Percentiles rank a stretch among this genome's conserved stretches.
phyloP scores from a whole-genome alignment of 2,888 invertebrate species.

The Mimachlamys varia region DNA sequence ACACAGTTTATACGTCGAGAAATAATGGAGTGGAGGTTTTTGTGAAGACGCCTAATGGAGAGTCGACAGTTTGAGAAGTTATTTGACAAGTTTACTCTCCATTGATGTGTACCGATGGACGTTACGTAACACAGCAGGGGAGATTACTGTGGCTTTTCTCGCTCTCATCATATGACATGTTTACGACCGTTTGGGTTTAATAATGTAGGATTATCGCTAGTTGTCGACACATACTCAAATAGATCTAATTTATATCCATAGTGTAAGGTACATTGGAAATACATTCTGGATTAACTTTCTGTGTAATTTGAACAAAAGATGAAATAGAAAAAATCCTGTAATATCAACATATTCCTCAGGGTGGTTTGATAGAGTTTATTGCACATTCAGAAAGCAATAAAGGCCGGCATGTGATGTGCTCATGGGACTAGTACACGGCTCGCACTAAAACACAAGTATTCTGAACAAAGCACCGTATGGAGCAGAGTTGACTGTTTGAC shows the following conservation, averaged over 20 bases:
- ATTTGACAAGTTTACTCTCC: conserved; percentile 29
- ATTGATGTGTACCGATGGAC: neutral
- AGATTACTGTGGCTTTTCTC: neutral
- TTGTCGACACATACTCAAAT: neutral
- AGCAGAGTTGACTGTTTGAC: neutral
- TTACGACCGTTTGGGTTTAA: neutral
- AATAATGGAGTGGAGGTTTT: neutral
- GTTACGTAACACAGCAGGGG: neutral
- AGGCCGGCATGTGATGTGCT: neutral
- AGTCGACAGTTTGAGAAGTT: conserved; percentile 4
- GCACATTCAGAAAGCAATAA: neutral
- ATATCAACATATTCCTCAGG: neutral
- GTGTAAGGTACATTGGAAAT: conserved; percentile 8
- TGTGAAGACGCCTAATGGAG: neutral
- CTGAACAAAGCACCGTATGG: neutral
- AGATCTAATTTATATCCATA: neutral
- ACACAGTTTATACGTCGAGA: neutral
- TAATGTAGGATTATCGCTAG: neutral
- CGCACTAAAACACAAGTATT: neutral
- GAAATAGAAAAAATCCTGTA: neutral
- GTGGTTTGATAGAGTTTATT: neutral
- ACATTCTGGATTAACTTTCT: neutral
- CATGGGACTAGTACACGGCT: neutral
- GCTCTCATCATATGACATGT: neutral
- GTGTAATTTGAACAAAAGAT: neutral